These are phyloP conservation scores for Therioaphis trifolii DNA, from an alignment of 2,888 invertebrate species.

Conservation along the genomic window DNA sequence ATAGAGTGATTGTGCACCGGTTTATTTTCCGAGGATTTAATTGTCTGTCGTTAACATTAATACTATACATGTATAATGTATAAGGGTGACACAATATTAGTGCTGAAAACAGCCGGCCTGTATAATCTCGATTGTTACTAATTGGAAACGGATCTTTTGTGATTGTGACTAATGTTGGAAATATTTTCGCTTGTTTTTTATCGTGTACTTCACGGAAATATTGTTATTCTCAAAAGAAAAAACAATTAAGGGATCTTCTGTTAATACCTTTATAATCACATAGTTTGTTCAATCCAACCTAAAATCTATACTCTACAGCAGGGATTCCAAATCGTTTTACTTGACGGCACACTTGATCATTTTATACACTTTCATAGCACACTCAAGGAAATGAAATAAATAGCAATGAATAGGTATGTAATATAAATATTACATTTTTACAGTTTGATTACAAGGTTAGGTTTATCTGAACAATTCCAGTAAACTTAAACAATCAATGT, in stretches of 20 bases:
- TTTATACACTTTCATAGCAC: too few relatives aligned
- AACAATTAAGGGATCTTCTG: slow-evolving; percentile 8
- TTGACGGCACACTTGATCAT: too few relatives aligned
- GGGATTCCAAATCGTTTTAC: too few relatives aligned
- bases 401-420: too few relatives aligned
- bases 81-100: slow-evolving; percentile 46
- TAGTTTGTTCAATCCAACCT: too few relatives aligned
- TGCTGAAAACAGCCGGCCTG: slow-evolving; percentile 25
- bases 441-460: too few relatives aligned
- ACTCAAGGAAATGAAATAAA: too few relatives aligned
- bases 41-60: slow-evolving; percentile 53
- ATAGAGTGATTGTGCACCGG: slow-evolving; percentile 51
- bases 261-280: slow-evolving; percentile 6
- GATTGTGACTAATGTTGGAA: slow-evolving; percentile 3
- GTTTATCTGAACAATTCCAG: too few relatives aligned
- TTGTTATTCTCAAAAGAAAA: slow-evolving; percentile 22
- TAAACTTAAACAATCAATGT: too few relatives aligned
- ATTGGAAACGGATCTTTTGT: slow-evolving; percentile 60
- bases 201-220: slow-evolving; percentile 19
- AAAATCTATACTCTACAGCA: too few relatives aligned
- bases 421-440: too few relatives aligned
- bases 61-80: background rate
- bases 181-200: slow-evolving; percentile 10
- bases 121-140: slow-evolving; percentile 54
- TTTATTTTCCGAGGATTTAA: slow-evolving; percentile 55